These are phyloP conservation scores for Coreius guichenoti DNA, from an alignment of 2,797 vertebrate genomes.

Conservation along the genomic window DNA sequence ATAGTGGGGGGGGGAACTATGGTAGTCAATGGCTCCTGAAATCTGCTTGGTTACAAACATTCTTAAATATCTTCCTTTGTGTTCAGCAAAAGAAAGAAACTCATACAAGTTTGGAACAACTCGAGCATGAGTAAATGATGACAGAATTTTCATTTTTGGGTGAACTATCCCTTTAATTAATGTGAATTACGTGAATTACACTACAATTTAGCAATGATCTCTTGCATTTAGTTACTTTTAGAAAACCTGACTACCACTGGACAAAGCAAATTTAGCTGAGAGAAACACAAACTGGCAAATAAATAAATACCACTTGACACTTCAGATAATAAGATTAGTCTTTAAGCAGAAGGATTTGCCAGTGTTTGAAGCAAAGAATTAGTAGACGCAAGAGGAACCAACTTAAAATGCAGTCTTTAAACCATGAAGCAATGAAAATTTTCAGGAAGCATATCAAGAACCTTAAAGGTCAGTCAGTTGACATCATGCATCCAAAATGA, in stretches of 20 bases:
- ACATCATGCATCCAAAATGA: neutral
- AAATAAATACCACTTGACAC: slow-evolving; percentile 44
- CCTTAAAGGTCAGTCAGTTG: slow-evolving; percentile 8
- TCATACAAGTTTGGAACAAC: no score
- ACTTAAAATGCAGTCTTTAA: neutral
- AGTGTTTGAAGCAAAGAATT: slow-evolving; percentile 35
- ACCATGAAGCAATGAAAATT: neutral
- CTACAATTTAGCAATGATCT: neutral
- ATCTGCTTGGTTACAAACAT: no score
- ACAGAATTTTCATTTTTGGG: no score
- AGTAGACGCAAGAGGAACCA: neutral
- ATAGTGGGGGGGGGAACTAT: no score
- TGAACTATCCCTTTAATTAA: no score
- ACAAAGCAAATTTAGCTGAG: slow-evolving; percentile 7
- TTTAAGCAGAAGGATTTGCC: slow-evolving; percentile 40
- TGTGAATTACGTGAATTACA: neutral
- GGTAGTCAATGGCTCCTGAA: no score
- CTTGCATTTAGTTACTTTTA: no score
- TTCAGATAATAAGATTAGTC: slow-evolving; percentile 44
- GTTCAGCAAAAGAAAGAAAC: no score
- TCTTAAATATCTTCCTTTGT: no score
- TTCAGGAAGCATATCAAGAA: slow-evolving; percentile 9
- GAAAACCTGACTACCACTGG: slow-evolving; percentile 10
- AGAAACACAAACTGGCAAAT: slow-evolving; percentile 16
- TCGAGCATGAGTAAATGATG: no score